phyloP scores from a whole-genome alignment of 2,113 vertebrate species.

The Laticauda colubrina region DNA sequence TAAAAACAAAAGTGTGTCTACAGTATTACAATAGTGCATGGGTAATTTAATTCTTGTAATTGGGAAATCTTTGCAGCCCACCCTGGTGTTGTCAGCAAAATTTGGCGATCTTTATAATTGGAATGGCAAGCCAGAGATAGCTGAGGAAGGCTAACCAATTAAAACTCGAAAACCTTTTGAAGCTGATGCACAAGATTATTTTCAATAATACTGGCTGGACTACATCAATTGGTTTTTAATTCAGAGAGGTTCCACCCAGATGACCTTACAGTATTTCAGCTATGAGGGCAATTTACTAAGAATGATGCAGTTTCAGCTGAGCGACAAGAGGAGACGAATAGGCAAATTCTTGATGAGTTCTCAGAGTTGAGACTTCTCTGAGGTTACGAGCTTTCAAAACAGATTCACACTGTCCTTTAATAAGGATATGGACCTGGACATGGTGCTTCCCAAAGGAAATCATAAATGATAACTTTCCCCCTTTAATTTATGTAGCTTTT shows the following conservation, averaged over 20 bases:
- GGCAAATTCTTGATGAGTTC: neutral
- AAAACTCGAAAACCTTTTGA: neutral
- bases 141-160: neutral
- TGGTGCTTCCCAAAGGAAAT: slow-evolving; percentile 1
- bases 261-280: neutral
- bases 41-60: slow-evolving; percentile 25
- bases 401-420: neutral
- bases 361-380: neutral
- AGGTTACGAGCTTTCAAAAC: neutral
- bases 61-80: slow-evolving; percentile 11
- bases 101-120: neutral
- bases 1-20: slow-evolving; percentile 14
- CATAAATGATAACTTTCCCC: neutral
- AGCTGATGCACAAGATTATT: neutral
- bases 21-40: slow-evolving; percentile 15
- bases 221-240: neutral
- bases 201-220: neutral
- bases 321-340: neutral
- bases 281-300: neutral
- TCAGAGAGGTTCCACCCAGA: neutral
- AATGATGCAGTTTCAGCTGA: neutral
- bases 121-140: neutral
- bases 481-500: neutral
- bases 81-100: neutral
- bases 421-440: neutral